These are phyloP conservation scores for Pteronotus mesoamericanus DNA, from an alignment of 2,797 vertebrate species.

Conservation along the genomic window DNA sequence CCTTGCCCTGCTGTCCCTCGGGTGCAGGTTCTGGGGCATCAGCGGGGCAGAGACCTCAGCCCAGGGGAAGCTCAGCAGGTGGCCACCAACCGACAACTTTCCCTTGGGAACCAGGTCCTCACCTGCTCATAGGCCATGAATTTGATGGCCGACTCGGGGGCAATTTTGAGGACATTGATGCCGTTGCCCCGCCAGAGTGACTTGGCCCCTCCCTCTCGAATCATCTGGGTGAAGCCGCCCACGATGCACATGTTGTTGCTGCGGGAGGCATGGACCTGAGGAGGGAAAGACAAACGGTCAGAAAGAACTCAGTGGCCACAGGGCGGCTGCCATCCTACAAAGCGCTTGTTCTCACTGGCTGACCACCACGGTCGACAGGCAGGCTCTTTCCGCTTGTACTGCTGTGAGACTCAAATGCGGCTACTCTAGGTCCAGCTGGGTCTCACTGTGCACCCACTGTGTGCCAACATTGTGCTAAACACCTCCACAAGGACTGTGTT, in stretches of 20 bases:
- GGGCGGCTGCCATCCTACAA: rapidly evolving
- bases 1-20: background rate
- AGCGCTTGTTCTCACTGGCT: background rate
- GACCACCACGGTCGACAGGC: background rate
- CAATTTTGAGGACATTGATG: conserved; percentile 97
- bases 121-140: conserved; percentile 99
- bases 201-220: conserved; percentile 90
- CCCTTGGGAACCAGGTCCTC: background rate
- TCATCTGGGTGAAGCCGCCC: conserved; percentile 93
- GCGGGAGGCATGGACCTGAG: conserved; percentile 95
- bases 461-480: background rate
- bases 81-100: background rate
- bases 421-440: background rate
- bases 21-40: background rate
- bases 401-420: background rate
- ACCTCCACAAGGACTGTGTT: background rate
- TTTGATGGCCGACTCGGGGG: conserved; percentile 95
- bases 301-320: background rate
- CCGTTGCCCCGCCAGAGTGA: conserved; percentile 97
- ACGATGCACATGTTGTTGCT: conserved; percentile 93
- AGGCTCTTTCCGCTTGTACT: background rate
- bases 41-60: background rate
- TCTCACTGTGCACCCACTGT: rapidly evolving
- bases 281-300: background rate
- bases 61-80: background rate